Evolutionary conservation across 1,140 invertebrate genomes (phyloP).

Genomic region (Megalopta genalis): DNA sequence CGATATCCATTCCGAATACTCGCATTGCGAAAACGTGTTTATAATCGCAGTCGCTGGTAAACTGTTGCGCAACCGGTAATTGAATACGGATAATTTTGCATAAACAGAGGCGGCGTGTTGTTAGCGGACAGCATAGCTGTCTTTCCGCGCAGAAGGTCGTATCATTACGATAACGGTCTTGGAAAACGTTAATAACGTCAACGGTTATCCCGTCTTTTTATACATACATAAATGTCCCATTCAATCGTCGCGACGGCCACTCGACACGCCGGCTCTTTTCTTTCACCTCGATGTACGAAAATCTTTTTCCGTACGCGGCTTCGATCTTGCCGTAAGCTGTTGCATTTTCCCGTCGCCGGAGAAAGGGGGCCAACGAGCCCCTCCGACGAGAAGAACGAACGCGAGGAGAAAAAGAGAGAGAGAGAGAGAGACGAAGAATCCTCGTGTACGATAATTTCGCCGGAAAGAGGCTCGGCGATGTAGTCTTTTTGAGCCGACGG

Average conservation of each 20-base stretch:
- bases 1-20: slow-evolving; percentile 7
- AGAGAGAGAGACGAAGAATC: not conserved
- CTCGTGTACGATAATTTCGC: slow-evolving; percentile 1
- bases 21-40: slow-evolving; percentile 4
- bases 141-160: slow-evolving; percentile 17
- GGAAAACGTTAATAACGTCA: slow-evolving; percentile 11
- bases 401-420: not conserved
- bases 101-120: slow-evolving; percentile 24
- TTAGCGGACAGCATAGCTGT: not conserved
- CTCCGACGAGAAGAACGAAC: not conserved
- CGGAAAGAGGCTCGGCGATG: not conserved
- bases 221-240: not conserved
- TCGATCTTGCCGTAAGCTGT: not conserved
- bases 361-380: not conserved
- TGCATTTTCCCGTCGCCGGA: not conserved
- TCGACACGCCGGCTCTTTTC: not conserved
- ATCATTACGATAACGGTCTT: slow-evolving; percentile 27
- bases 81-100: slow-evolving; percentile 42
- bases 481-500: not conserved
- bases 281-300: not conserved
- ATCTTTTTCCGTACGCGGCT: not conserved
- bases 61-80: slow-evolving; percentile 26
- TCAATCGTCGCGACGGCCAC: too few species aligned
- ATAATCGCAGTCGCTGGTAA: slow-evolving; percentile 17
- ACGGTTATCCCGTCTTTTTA: not conserved